Evolutionary conservation across 2,888 invertebrate species (phyloP).

Genomic region (Aphidoletes aphidimyza): DNA sequence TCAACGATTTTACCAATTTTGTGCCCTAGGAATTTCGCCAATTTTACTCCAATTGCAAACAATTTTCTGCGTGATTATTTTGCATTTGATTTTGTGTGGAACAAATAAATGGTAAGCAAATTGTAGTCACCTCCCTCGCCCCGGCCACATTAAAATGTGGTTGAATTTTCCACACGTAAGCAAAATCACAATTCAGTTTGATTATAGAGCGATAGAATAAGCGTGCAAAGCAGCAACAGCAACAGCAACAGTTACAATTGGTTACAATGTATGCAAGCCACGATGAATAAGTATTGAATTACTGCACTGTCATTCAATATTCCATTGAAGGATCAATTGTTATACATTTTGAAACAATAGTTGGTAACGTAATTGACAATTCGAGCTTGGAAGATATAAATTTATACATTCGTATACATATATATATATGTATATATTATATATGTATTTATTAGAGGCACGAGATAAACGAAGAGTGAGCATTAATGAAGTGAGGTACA

Average conservation of each 20-base stretch:
- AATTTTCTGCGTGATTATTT: conserved; percentile 46
- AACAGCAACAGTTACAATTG: too few species aligned
- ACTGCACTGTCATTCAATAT: background rate
- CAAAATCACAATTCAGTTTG: conserved; percentile 8
- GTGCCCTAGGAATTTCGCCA: background rate
- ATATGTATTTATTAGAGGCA: too few species aligned
- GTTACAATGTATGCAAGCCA: too few species aligned
- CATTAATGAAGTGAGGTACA: too few species aligned
- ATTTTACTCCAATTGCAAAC: background rate
- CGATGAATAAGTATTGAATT: too few species aligned
- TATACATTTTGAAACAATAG: background rate
- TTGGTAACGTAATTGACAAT: background rate
- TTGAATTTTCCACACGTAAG: background rate
- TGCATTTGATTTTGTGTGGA: conserved; percentile 16
- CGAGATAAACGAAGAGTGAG: too few species aligned
- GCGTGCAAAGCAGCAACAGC: too few species aligned
- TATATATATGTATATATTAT: too few species aligned
- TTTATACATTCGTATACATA: too few species aligned
- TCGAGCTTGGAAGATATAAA: too few species aligned
- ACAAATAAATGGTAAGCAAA: conserved; percentile 18
- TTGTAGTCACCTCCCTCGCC: too few species aligned
- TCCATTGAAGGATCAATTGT: background rate
- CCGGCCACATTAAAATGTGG: background rate
- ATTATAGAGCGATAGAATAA: too few species aligned
- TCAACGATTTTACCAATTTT: background rate